Conservation (phyloP, 1,140 invertebrate species). For the Nephila pilipes region DNA sequence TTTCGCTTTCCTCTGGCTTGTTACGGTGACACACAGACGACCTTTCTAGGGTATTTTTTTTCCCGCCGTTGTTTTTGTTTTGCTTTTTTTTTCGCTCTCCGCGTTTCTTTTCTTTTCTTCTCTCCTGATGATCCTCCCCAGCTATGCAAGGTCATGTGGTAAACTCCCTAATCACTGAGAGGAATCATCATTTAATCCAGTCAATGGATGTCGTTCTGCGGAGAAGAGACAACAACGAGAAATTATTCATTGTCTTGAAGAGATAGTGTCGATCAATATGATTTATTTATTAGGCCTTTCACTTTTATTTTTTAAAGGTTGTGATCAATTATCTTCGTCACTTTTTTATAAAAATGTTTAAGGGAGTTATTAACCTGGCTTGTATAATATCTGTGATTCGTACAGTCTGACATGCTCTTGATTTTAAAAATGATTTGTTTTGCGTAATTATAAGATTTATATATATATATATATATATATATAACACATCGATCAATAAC, state of each 20-base stretch:
- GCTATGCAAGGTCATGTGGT: background rate
- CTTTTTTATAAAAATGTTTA: too few relatives aligned
- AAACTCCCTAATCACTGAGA: background rate
- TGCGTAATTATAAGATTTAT: too few relatives aligned
- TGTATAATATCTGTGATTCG: too few relatives aligned
- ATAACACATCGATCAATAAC: too few relatives aligned
- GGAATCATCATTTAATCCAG: background rate
- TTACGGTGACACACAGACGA: constrained; percentile 37
- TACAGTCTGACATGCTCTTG: too few relatives aligned
- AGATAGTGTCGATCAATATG: background rate
- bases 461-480: too few relatives aligned
- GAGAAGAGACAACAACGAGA: background rate
- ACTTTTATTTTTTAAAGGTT: too few relatives aligned
- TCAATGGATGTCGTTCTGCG: background rate
- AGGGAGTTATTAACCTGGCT: too few relatives aligned
- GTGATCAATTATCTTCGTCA: too few relatives aligned
- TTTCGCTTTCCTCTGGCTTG: background rate
- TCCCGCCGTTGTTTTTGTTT: background rate
- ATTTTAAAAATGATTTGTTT: too few relatives aligned
- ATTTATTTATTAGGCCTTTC: background rate
- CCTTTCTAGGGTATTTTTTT: background rate
- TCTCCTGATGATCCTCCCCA: background rate
- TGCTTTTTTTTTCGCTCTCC: background rate
- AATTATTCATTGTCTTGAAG: background rate
- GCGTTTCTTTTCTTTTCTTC: too few relatives aligned